Conservation (phyloP, 92 coral and sea anemone species). For the Phymanthus crucifer region DNA sequence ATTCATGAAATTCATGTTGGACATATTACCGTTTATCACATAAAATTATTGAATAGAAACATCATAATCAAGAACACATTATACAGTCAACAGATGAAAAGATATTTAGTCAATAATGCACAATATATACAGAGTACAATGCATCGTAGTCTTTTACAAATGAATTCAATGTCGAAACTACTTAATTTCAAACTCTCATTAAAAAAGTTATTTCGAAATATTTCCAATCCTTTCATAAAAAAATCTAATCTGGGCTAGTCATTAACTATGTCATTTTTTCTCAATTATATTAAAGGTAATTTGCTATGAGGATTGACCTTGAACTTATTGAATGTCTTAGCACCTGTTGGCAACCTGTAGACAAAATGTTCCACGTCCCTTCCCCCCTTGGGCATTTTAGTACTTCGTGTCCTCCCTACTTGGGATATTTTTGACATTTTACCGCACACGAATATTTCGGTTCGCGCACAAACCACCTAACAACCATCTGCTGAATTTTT, state of each 20-base stretch:
- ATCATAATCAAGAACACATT: too few species aligned
- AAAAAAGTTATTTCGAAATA: neutral
- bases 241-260: neutral
- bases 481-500: too few species aligned
- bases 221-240: neutral
- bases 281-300: neutral
- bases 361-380: neutral
- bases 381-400: neutral
- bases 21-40: too few species aligned
- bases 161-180: too few species aligned
- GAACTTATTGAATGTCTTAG: neutral
- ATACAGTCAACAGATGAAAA: too few species aligned
- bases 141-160: too few species aligned
- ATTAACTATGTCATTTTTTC: neutral
- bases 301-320: neutral
- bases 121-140: too few species aligned
- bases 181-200: too few species aligned
- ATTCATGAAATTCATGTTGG: too few species aligned
- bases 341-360: conserved; percentile 7
- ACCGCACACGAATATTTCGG: neutral
- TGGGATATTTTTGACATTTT: neutral
- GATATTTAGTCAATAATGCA: too few species aligned
- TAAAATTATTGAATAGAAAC: too few species aligned
- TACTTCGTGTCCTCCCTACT: neutral
- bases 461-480: neutral